These are phyloP conservation scores for Brachyalestes nurse DNA, from an alignment of 2,797 vertebrate species.

Conservation along the genomic window DNA sequence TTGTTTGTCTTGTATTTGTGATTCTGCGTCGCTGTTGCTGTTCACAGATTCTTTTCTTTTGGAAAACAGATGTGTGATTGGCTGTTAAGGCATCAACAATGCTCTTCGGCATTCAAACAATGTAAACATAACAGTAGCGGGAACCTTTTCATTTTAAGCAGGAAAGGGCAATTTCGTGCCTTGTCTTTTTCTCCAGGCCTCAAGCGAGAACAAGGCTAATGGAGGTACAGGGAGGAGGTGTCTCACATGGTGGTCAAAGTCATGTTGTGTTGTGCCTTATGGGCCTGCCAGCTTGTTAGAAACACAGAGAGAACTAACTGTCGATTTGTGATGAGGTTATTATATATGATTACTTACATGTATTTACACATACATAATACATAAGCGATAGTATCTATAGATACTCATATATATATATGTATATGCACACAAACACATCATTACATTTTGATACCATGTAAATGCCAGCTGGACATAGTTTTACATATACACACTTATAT, in stretches of 20 bases:
- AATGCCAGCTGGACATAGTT: no score
- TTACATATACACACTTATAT: no score
- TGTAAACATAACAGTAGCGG: slow-evolving; percentile 47
- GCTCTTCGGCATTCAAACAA: slow-evolving; percentile 1
- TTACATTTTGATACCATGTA: no score
- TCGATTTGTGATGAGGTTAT: no score
- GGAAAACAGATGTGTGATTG: neutral
- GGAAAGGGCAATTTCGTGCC: slow-evolving; percentile 51
- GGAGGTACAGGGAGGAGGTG: slow-evolving; percentile 50
- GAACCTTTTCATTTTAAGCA: slow-evolving; percentile 70
- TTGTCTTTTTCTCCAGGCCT: slow-evolving; percentile 67
- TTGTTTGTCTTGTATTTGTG: no score
- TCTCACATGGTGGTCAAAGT: neutral
- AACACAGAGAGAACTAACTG: no score
- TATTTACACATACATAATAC: neutral
- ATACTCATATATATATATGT: no score
- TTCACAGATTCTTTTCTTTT: neutral
- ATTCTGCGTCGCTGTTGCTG: no score
- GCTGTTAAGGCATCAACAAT: neutral
- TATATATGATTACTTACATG: no score
- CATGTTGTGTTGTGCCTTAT: no score
- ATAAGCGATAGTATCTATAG: neutral
- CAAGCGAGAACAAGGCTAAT: slow-evolving; percentile 71
- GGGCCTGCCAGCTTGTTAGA: no score
- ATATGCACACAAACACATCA: no score